These are phyloP conservation scores for Rattus rattus DNA, from an alignment of 2,113 vertebrate genomes.

Conservation along the genomic window DNA sequence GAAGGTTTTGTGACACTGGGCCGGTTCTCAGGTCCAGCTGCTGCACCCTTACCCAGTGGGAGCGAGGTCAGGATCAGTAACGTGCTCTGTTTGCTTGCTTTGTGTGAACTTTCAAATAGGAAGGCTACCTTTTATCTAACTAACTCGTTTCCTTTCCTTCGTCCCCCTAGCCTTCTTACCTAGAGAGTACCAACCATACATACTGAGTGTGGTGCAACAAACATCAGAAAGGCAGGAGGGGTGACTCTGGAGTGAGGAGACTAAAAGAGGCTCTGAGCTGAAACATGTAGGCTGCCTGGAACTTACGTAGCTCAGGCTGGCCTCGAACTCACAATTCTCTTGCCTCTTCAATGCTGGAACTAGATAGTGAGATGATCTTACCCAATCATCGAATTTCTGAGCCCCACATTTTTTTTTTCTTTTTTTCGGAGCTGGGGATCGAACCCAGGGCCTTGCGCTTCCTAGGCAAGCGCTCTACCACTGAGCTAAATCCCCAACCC, in stretches of 20 bases:
- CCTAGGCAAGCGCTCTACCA: too few species aligned
- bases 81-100: not conserved
- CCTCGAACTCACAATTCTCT: not conserved
- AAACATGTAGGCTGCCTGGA: not conserved
- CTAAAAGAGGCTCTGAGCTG: not conserved
- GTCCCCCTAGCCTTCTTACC: too few species aligned
- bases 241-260: too few species aligned
- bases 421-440: too few species aligned
- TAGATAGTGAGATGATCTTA: too few species aligned
- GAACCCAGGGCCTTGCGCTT: too few species aligned
- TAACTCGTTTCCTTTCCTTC: not conserved
- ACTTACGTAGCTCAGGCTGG: not conserved
- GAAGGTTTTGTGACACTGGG: not conserved
- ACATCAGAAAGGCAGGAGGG: not conserved
- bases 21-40: not conserved
- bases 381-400: not conserved
- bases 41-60: not conserved
- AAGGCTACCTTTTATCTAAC: not conserved
- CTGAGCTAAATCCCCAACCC: too few species aligned
- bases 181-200: accelerated
- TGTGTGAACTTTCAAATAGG: not conserved
- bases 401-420: not conserved
- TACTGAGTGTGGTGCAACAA: not conserved
- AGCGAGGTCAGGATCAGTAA: not conserved
- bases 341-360: not conserved